phyloP scores from a whole-genome alignment of 2,888 invertebrate genomes.

The Apantesis nais region DNA sequence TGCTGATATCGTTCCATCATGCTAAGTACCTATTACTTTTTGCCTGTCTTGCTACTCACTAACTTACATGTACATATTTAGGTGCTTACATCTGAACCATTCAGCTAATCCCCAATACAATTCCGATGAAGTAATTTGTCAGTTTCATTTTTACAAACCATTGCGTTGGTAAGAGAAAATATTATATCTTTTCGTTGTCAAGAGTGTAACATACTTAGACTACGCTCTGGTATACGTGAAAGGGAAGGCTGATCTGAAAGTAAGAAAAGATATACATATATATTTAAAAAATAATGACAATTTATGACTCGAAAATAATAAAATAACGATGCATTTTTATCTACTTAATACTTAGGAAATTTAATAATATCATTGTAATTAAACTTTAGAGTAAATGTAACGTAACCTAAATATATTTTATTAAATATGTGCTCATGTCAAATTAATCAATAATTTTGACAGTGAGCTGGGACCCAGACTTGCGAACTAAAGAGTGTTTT shows the following conservation, averaged over 20 bases:
- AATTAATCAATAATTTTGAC: conserved; percentile 57
- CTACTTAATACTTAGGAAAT: background rate
- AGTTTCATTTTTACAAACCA: conserved; percentile 45
- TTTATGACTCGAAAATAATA: no score
- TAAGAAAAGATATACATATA: no score
- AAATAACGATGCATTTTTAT: no score
- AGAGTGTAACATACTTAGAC: conserved; percentile 13
- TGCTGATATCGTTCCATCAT: conserved; percentile 1
- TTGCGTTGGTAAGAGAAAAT: conserved; percentile 26
- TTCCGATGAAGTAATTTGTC: conserved; percentile 57
- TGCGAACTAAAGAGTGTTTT: conserved; percentile 61
- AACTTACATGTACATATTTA: conserved; percentile 1
- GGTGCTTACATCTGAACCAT: conserved; percentile 8
- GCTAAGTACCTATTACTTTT: conserved; percentile 3
- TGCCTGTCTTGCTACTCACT: background rate
- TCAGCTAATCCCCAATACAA: conserved; percentile 29
- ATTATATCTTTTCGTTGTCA: conserved; percentile 11
- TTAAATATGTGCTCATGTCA: conserved; percentile 50
- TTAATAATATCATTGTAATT: background rate
- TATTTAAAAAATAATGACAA: no score
- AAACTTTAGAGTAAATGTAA: conserved; percentile 2
- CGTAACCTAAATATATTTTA: conserved; percentile 36
- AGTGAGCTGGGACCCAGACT: conserved; percentile 46
- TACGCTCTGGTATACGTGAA: conserved; percentile 16
- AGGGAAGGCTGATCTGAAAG: background rate